Conservation (phyloP, 2,113 vertebrate genomes). For the Eulemur macaco region DNA sequence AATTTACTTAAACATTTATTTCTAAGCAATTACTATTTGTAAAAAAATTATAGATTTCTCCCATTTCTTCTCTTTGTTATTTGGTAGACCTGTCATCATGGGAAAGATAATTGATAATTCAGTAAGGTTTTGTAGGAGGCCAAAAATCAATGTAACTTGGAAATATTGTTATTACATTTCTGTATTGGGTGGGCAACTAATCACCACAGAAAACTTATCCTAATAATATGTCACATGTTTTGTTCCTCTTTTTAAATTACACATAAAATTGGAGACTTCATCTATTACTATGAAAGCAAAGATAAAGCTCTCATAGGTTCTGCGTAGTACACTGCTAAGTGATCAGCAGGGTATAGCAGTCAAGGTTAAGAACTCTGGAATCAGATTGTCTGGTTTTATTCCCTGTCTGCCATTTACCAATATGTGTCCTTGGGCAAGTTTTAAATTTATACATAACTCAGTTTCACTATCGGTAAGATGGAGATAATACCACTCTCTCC, state of each 20-base stretch:
- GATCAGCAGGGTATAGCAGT: not conserved
- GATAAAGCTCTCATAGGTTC: not conserved
- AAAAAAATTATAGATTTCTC: not conserved
- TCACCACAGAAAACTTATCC: not conserved
- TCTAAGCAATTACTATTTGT: not conserved
- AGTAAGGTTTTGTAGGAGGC: not conserved
- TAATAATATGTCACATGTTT: not conserved
- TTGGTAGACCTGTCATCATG: not conserved
- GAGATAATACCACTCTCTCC: not conserved
- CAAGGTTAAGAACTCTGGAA: not conserved
- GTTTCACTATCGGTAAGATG: not conserved
- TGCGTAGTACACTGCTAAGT: not conserved
- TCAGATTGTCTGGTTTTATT: not conserved
- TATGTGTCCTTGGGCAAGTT: not conserved
- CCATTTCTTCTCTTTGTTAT: not conserved
- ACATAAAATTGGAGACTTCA: not conserved
- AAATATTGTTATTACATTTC: slow-evolving; percentile 20
- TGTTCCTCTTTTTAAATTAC: not conserved
- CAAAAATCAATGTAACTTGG: not conserved
- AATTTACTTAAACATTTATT: slow-evolving; percentile 27
- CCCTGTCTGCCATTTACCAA: not conserved
- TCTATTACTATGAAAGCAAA: not conserved
- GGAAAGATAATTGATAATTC: not conserved
- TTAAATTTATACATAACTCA: not conserved
- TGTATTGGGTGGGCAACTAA: not conserved